Evolutionary conservation across 2,888 invertebrate species (phyloP).

Genomic region (Drosophila prolongata): DNA sequence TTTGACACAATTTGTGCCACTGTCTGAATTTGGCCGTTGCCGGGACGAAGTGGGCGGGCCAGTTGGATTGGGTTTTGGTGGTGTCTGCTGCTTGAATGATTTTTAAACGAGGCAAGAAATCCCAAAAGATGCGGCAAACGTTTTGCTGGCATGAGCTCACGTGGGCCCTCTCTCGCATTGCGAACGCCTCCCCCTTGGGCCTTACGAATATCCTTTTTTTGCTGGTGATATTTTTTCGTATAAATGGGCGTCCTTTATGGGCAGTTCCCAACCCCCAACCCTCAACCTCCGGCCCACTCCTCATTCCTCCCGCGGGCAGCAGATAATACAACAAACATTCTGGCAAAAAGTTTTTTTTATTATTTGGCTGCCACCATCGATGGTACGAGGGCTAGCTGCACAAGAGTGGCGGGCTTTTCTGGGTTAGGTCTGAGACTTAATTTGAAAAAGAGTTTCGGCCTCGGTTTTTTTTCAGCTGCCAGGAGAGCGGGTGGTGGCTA

Average conservation of each 20-base stretch:
- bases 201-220: conserved; percentile 38
- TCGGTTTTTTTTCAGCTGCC: neutral
- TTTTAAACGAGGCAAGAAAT: conserved; percentile 82
- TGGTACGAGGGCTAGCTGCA: conserved; percentile 18
- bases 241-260: conserved; percentile 54
- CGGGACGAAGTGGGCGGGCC: conserved; percentile 16
- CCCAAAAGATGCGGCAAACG: conserved; percentile 80
- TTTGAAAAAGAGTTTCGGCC: conserved; percentile 38
- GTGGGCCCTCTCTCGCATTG: conserved; percentile 52
- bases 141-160: conserved; percentile 73
- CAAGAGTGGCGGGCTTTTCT: conserved; percentile 37
- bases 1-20: conserved; percentile 79
- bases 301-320: conserved; percentile 17
- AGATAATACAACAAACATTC: conserved; percentile 75
- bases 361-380: conserved; percentile 47
- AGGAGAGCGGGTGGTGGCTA: conserved; percentile 24
- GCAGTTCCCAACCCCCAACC: conserved; percentile 21
- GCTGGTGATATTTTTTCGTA: conserved; percentile 49
- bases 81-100: conserved; percentile 82
- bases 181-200: conserved; percentile 31
- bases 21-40: conserved; percentile 48
- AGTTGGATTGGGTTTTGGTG: conserved; percentile 53
- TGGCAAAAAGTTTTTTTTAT: conserved; percentile 53
- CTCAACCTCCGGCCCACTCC: neutral
- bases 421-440: conserved; percentile 35